Base-by-base conservation (phyloP, 2,113 vertebrate genomes). In the Dasyprocta punctata region DNA sequence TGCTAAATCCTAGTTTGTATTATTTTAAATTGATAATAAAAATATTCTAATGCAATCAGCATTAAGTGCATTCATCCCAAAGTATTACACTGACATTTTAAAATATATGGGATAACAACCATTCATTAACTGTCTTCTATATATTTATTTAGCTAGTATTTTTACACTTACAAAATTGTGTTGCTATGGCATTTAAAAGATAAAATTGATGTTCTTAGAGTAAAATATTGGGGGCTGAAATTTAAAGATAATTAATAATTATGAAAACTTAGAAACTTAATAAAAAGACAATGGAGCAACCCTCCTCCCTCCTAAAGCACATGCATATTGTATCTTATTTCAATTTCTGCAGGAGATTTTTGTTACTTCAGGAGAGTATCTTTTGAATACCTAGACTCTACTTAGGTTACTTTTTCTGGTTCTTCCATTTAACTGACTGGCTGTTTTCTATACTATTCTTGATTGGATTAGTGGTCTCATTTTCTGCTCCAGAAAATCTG, bases 401-500 rank as follows among this genome's bases (percentile, higher is more conserved):
- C 13, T 7, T 56, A 60, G 33, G 33, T 33, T 77, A 11, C 85
- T 47, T 80, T 30, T 95, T 78, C 41, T 33, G 7, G 0, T 67
- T 92, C 9, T 94, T 86, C 8, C 47, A 26, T 47, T 56, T 95
- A n/a, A 92, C 0, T 28, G 67, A 60, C 1, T 33, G 41, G 65
- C 26, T 83, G 82, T 71, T 88, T 90, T 8, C 33, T 89, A 44
- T 1, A 30, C 4, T 96, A 22, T 90, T 94, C 8, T 95, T 87
- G 10, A 11, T 89, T n/a, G 56, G 24, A 26, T 44, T 75, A 26
- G 41, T 56, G 22, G 60, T 49, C 30, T 4, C 20, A 84, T 87
- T 94, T 96, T 94, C 19, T 92, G 58, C 58, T 90, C 49, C 20
- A 78, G 20, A 89, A 85, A 89, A 19, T 90, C 67, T 90, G 61